A percentile compares a stretch with the other conserved stretches of the same genome.
These are phyloP conservation scores for Tigriopus japonicus DNA, from an alignment of 1,140 invertebrate species.

Conservation along the genomic window DNA sequence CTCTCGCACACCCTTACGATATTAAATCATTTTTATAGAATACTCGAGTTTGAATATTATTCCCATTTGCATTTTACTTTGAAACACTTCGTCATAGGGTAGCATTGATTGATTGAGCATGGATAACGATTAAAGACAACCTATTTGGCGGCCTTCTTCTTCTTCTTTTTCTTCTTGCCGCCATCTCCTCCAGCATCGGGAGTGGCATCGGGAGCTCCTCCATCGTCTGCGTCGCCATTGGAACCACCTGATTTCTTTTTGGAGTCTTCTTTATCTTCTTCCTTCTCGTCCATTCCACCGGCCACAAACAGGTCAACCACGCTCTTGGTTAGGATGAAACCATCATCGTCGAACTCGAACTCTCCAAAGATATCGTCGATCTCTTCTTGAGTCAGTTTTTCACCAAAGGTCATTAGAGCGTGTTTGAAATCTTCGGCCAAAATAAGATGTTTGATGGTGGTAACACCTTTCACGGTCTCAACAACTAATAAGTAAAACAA, in stretches of 20 bases:
- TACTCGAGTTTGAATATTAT: no score
- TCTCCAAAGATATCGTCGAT: slow-evolving; percentile 3
- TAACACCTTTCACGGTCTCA: slow-evolving; percentile 1
- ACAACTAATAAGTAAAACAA: not conserved
- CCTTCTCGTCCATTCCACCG: not conserved
- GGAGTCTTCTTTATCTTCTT: not conserved
- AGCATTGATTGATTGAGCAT: no score
- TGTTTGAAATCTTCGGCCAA: not conserved
- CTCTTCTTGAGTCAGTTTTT: not conserved
- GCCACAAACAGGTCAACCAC: not conserved
- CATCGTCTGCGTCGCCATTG: not conserved
- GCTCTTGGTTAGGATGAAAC: not conserved
- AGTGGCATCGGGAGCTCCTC: not conserved
- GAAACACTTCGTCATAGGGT: no score
- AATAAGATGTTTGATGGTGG: not conserved
- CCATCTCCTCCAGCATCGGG: not conserved
- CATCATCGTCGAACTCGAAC: not conserved
- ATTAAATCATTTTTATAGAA: no score
- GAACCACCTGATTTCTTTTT: not conserved
- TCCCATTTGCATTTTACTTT: no score
- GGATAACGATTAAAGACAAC: not conserved
- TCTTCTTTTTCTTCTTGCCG: slow-evolving; percentile 6
- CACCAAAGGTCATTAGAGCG: not conserved
- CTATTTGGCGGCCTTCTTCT: slow-evolving; percentile 9
- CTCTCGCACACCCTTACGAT: no score